These are phyloP conservation scores for Nephrotoma appendiculata DNA, from an alignment of 2,888 invertebrate genomes.

Conservation along the genomic window DNA sequence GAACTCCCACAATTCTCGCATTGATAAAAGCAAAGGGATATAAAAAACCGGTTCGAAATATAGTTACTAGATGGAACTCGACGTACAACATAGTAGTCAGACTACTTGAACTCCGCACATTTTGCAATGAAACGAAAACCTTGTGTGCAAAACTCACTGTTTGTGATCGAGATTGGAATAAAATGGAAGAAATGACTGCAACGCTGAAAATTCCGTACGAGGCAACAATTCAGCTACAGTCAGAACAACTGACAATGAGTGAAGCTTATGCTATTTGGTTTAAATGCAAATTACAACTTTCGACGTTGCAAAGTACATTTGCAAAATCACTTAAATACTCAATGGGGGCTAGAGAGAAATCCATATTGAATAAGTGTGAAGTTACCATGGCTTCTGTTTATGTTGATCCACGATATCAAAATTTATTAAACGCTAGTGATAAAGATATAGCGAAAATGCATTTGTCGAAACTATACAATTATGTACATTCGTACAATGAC, in stretches of 20 bases:
- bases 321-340: background rate
- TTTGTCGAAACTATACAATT: no score
- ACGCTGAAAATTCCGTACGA: no score
- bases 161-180: no score
- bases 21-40: no score
- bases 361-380: background rate
- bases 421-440: no score
- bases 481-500: no score
- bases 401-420: no score
- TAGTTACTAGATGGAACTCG: background rate
- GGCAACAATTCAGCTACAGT: background rate
- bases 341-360: slow-evolving; percentile 2
- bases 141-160: no score
- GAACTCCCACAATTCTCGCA: no score
- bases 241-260: slow-evolving; percentile 2
- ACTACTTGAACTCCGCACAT: slow-evolving; percentile 2
- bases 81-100: slow-evolving; percentile 1
- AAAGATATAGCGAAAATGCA: background rate
- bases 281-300: slow-evolving; percentile 1
- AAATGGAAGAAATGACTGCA: no score
- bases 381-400: slow-evolving; percentile 1
- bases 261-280: slow-evolving; percentile 3
- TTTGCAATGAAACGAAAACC: background rate
- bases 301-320: background rate
- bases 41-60: slow-evolving; percentile 3